Percentiles rank a stretch among this genome's conserved stretches.
These are phyloP conservation scores for Candidula unifasciata DNA, from an alignment of 2,888 invertebrate species.

Conservation along the genomic window DNA sequence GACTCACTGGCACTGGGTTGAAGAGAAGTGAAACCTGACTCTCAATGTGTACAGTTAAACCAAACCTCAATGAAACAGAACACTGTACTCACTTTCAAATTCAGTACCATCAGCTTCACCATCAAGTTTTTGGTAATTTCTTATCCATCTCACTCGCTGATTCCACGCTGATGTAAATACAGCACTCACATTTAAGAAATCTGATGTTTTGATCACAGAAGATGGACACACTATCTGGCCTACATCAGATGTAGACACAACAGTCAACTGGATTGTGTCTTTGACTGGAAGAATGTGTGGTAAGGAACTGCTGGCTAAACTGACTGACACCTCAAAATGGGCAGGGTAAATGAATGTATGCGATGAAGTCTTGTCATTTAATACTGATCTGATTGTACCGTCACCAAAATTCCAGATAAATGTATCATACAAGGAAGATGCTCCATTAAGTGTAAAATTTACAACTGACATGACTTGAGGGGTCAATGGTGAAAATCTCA, in stretches of 20 bases:
- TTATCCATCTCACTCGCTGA: slow-evolving; percentile 51
- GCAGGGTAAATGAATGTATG: slow-evolving; percentile 59
- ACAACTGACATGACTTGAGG: slow-evolving; percentile 31
- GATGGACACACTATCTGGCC: slow-evolving; percentile 41
- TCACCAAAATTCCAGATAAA: slow-evolving; percentile 59
- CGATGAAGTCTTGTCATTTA: slow-evolving; percentile 9
- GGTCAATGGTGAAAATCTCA: slow-evolving; percentile 24
- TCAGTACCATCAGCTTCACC: background rate
- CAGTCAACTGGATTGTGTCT: slow-evolving; percentile 19
- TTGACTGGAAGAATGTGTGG: slow-evolving; percentile 4
- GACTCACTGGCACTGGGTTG: too few species aligned
- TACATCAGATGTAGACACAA: slow-evolving; percentile 35
- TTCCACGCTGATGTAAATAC: slow-evolving; percentile 51
- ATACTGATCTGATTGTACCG: slow-evolving; percentile 40
- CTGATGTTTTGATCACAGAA: slow-evolving; percentile 25
- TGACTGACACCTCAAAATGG: slow-evolving; percentile 52
- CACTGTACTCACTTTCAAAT: slow-evolving; percentile 32
- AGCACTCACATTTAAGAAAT: slow-evolving; percentile 47
- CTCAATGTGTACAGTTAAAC: background rate
- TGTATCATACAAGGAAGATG: slow-evolving; percentile 44
- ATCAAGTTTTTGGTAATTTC: background rate
- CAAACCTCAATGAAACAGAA: background rate
- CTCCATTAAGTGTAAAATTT: slow-evolving; percentile 52
- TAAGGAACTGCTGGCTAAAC: slow-evolving; percentile 40
- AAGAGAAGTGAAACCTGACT: too few species aligned